Conservation (phyloP, 2,113 vertebrate genomes). For the Siniperca chuatsi region DNA sequence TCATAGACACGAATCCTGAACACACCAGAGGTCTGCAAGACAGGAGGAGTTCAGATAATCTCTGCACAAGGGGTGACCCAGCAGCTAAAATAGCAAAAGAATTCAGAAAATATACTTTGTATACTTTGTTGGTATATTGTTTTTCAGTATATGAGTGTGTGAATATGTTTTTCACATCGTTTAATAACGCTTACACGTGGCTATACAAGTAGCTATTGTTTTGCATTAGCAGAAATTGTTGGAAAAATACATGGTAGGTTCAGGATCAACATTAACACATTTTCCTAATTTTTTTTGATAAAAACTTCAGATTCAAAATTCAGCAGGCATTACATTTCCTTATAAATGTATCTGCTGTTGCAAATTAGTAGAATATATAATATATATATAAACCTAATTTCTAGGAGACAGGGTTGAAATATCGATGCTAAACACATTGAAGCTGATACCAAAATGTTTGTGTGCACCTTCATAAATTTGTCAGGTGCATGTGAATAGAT, state of each 20-base stretch:
- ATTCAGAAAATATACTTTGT: not conserved
- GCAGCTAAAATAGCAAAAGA: not conserved
- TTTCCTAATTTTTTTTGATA: too few species aligned
- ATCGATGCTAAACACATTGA: not conserved
- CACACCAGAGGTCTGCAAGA: conserved; percentile 29
- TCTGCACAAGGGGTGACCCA: not conserved
- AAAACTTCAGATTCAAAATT: not conserved
- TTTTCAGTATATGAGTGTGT: too few species aligned
- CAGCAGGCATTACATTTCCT: not conserved
- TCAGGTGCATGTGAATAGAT: not conserved
- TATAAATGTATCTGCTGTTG: not conserved
- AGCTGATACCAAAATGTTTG: too few species aligned
- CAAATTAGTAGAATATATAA: not conserved
- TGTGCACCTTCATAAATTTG: not conserved
- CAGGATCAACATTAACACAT: too few species aligned
- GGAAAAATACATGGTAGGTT: not conserved
- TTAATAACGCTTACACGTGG: too few species aligned
- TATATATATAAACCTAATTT: not conserved
- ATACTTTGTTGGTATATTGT: too few species aligned
- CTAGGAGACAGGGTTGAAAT: not conserved
- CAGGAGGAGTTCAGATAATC: not conserved
- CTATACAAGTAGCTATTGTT: not conserved
- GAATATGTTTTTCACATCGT: too few species aligned
- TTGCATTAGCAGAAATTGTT: not conserved
- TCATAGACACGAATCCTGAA: conserved; percentile 61